phyloP scores from a whole-genome alignment of 2,113 vertebrate species.

The Chaetodon auriga region DNA sequence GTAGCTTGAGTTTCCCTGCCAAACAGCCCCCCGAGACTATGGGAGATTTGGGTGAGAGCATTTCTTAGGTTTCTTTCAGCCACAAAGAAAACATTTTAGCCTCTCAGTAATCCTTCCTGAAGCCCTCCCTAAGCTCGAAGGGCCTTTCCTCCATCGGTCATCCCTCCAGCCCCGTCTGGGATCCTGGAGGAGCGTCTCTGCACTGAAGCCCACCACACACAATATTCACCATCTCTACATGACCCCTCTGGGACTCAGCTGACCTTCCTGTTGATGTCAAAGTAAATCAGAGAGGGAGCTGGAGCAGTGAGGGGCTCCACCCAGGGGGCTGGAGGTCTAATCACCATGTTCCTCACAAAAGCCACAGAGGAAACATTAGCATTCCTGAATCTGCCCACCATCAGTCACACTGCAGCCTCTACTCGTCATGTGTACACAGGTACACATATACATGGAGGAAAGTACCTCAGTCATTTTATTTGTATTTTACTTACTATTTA shows the following conservation, averaged over 20 bases:
- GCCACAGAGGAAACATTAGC: slow-evolving; percentile 86
- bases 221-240: slow-evolving; percentile 38
- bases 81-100: slow-evolving; percentile 87
- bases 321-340: slow-evolving; percentile 85
- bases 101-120: slow-evolving; percentile 79
- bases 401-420: slow-evolving; percentile 44
- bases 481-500: background rate
- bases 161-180: slow-evolving; percentile 54
- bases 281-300: slow-evolving; percentile 79
- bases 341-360: slow-evolving; percentile 76
- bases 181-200: slow-evolving; percentile 48
- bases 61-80: slow-evolving; percentile 83
- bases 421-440: slow-evolving; percentile 28
- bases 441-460: slow-evolving; percentile 4
- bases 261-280: slow-evolving; percentile 86
- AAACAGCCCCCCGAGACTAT: slow-evolving; percentile 45
- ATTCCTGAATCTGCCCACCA: slow-evolving; percentile 76
- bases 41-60: slow-evolving; percentile 70
- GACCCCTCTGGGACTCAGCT: slow-evolving; percentile 74
- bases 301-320: slow-evolving; percentile 77
- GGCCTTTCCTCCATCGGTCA: slow-evolving; percentile 59
- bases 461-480: background rate
- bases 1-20: slow-evolving; percentile 44
- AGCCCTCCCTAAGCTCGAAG: slow-evolving; percentile 77
- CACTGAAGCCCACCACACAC: slow-evolving; percentile 34